A percentile compares a stretch with the other conserved stretches of the same genome.
phyloP scores from a whole-genome alignment of 1,140 invertebrate species.

The Pachypeltis micranthus region DNA sequence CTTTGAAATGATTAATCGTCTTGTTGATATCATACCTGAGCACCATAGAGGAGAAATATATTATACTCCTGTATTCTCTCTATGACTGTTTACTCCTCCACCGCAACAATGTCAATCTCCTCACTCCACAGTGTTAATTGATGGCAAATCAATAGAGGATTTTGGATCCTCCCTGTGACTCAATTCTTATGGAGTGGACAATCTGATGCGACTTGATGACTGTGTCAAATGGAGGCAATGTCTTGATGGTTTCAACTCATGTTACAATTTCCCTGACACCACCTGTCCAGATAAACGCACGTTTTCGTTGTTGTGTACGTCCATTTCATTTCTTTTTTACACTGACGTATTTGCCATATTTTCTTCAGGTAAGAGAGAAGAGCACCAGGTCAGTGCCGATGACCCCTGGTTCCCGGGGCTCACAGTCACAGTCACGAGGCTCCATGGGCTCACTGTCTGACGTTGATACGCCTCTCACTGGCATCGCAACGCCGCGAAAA shows the following conservation, averaged over 20 bases:
- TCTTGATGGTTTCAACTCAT: neutral
- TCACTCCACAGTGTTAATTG: too few relatives aligned
- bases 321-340: neutral
- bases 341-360: neutral
- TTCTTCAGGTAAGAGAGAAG: conserved; percentile 69
- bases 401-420: conserved; percentile 47
- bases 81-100: too few relatives aligned
- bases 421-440: conserved; percentile 41
- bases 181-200: too few relatives aligned
- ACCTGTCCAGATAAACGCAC: neutral
- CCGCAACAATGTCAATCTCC: too few relatives aligned
- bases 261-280: neutral
- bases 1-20: too few relatives aligned
- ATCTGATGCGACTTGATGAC: neutral
- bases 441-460: conserved; percentile 79
- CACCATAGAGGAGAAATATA: too few relatives aligned
- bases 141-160: too few relatives aligned
- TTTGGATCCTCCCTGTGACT: too few relatives aligned
- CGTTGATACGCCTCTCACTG: conserved; percentile 51
- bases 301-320: neutral
- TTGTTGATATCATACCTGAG: too few relatives aligned
- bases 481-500: conserved; percentile 20
- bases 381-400: conserved; percentile 75
- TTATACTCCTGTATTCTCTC: too few relatives aligned
- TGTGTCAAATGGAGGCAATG: neutral